Base-by-base conservation (phyloP, 1,140 invertebrate genomes). In the Drosophila watanabei region DNA sequence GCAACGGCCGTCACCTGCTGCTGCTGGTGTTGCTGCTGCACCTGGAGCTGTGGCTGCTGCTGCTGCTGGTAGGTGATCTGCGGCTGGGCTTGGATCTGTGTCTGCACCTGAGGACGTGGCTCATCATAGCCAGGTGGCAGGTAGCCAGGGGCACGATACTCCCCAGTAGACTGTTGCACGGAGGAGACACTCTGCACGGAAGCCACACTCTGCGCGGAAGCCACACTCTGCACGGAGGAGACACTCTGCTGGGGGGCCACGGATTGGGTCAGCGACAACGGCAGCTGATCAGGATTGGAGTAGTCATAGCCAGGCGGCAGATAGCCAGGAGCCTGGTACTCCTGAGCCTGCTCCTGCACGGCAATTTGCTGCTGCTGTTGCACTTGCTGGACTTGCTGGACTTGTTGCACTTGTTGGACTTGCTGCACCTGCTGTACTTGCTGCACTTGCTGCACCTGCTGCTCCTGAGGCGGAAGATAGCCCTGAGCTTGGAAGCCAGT, bases 91-190 rank as follows among this genome's bases (percentile, higher is more conserved):
- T 35, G 64, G 18, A 58, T 30, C 46, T 83, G 76, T 8, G 37
- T 30, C 13, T 75, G 64, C 20, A 56, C 45, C 43, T 75, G 82
- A 0, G 41, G 51, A 43, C 63, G 52, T 18, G 61, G 52, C 45
- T 60, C 58, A 46, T 92, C 82, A 56, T 92, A 92, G 59, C 77
- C 68, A 28, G 90, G 85, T 37, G 90, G 90, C 48, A 92, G 58
- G 35, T 91, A 92, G 11, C 61, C 62, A 20, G 75, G 88, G 35
- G 88, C 83, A 30, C 75, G 65, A 54, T 90, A 84, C 45, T 79
- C 65, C 24, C 52, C 76, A 13, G 58, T 33, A 28, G 41, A 37
- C 20, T 45, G 58, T 39, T 71, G 71, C n/a, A 75, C 75, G 6
- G 56, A n/a, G 18, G 35, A 32, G 18, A 64, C 45, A 10, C 30